These are phyloP conservation scores for Dunckerocampus dactyliophorus DNA, from an alignment of 2,113 vertebrate species.

Conservation along the genomic window DNA sequence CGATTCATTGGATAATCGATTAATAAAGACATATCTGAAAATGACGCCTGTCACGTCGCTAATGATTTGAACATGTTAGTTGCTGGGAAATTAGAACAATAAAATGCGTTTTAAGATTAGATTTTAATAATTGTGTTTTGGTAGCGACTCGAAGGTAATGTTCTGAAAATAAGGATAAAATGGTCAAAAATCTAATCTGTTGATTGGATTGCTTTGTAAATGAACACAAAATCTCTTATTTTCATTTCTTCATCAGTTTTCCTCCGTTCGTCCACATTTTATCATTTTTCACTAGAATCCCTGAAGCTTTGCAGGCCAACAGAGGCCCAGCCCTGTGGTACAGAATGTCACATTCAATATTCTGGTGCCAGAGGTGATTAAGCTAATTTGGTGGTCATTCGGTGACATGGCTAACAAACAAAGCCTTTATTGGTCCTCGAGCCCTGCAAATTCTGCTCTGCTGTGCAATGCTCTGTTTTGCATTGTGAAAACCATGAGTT, in stretches of 20 bases:
- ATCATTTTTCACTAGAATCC: slow-evolving; percentile 6
- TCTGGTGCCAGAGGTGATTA: slow-evolving; percentile 68
- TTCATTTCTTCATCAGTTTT: slow-evolving; percentile 19
- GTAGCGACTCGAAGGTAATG: too few species aligned
- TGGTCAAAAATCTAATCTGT: not conserved
- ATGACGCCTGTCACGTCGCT: slow-evolving; percentile 61
- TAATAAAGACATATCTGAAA: slow-evolving; percentile 51
- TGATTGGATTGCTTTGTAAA: slow-evolving; percentile 3
- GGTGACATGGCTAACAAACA: slow-evolving; percentile 70
- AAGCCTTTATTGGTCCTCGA: slow-evolving; percentile 61
- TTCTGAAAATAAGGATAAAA: too few species aligned
- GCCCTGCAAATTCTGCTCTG: slow-evolving; percentile 43
- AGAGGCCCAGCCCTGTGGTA: slow-evolving; percentile 49
- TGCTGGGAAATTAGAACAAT: too few species aligned
- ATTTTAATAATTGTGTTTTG: too few species aligned
- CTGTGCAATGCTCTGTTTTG: slow-evolving; percentile 37
- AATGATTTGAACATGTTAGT: slow-evolving; percentile 65
- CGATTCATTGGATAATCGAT: too few species aligned
- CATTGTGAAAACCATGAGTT: slow-evolving; percentile 41
- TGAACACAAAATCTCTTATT: slow-evolving; percentile 18
- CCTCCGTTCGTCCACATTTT: slow-evolving; percentile 28
- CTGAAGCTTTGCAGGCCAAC: slow-evolving; percentile 39
- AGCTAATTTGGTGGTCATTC: slow-evolving; percentile 72
- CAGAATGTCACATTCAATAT: slow-evolving; percentile 66
- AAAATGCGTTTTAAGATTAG: too few species aligned